Percentiles rank a stretch among this genome's conserved stretches.
phyloP scores from a whole-genome alignment of 2,888 invertebrate species.

The Rhorus exstirpatorius region DNA sequence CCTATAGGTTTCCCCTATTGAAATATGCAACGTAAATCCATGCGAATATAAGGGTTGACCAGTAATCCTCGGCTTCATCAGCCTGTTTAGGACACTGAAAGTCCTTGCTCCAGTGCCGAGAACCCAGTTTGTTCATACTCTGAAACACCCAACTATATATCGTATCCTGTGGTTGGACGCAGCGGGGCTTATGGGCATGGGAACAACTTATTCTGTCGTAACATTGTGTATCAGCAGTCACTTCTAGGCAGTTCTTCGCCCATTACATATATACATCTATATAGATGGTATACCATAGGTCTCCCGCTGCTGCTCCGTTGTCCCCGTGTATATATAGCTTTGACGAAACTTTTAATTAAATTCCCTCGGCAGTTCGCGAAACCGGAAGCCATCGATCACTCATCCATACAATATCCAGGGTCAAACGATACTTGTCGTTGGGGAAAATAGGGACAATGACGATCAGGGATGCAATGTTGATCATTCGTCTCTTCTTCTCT shows the following conservation, averaged over 20 bases:
- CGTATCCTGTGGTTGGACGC: background rate
- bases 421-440: no score
- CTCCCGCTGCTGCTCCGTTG: background rate
- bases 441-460: no score
- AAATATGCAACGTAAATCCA: no score
- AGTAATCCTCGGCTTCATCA: background rate
- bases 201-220: constrained; percentile 46
- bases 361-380: constrained; percentile 56
- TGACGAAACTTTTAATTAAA: constrained; percentile 72
- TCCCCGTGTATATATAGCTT: constrained; percentile 57
- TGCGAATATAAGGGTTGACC: no score
- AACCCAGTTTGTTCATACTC: no score
- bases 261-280: no score
- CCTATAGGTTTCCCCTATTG: no score
- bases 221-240: constrained; percentile 6
- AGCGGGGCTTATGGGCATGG: constrained; percentile 6
- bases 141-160: constrained; percentile 2
- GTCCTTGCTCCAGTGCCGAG: constrained; percentile 41
- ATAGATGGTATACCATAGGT: background rate
- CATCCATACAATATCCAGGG: background rate
- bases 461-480: no score
- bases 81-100: constrained; percentile 24
- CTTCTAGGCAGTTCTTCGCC: constrained; percentile 16
- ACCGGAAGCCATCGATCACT: constrained; percentile 68
- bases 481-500: no score